Evolutionary conservation across 1,140 invertebrate genomes (phyloP), one percentile per base, ranked within the genome.

Genomic region (Tachypleus tridentatus): DNA sequence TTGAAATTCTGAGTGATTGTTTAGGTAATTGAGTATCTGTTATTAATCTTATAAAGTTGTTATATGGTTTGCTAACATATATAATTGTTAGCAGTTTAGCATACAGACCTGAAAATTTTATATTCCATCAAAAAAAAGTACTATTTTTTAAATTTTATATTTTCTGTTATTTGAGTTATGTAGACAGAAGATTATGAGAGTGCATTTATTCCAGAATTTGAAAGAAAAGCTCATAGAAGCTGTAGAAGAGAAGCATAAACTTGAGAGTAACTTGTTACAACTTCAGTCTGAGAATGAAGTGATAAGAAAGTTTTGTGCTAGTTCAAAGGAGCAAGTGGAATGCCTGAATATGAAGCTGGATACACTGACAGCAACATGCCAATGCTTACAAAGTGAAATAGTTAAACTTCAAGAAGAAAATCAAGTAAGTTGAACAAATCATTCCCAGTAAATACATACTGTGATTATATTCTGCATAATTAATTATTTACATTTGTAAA

Each of bases 351-450:
- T 64, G 62, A 62, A 67, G 29, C 7, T 67, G 54, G 48, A 61
- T 57, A 64, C 66, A 48, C 11, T 67, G n/a, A 67, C 63, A 61
- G 51, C 63, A 60, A 67, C 62, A 5, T 67, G 66, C 49, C 62
- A 58, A 1, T 67, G 54, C 56, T 47, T 61, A 4, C 66, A 67
- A 61, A 51, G 53, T 49, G 66, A 67, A 52, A n/a, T 64, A 4
- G 6, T 8, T 10, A 67, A 67, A 58, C 50, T 63, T 6, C 59
- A 63, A 61, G 49, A 52, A 58, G 29, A 2, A 5, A 61, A 64
- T 50, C 52, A 63, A 9, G 65, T 66, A 51, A 52, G n/a, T 58
- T 29, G n/a, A 29, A 29, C 29, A 29, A 29, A 29, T 29, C 0
- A 29, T 29, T 29, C 29, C 29, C 29, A 29, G 29, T 29, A 29